A percentile compares a stretch with the other conserved stretches of the same genome.
Evolutionary conservation across 2,113 vertebrate genomes (phyloP).

Genomic region (Pelodiscus sinensis): DNA sequence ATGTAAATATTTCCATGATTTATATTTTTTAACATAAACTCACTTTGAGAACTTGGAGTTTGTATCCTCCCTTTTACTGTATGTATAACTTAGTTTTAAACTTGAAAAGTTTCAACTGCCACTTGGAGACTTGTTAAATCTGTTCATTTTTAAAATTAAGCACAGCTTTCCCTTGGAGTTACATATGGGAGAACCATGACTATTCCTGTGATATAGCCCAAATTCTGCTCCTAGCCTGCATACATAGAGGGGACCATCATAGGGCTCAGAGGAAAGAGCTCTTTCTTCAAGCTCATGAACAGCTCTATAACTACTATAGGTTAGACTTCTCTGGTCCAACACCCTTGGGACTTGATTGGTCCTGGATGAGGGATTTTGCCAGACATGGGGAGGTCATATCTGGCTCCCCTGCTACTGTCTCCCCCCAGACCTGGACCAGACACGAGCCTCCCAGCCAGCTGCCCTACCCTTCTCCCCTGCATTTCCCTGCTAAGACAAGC

Average conservation of each 20-base stretch:
- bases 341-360: too few relatives aligned
- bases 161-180: background rate
- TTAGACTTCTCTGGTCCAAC: too few relatives aligned
- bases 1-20: rapidly evolving
- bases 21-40: background rate
- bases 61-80: background rate
- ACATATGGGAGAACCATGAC: background rate
- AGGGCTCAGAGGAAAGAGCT: background rate
- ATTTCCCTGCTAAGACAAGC: too few relatives aligned
- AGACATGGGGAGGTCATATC: too few relatives aligned
- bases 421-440: too few relatives aligned
- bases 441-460: too few relatives aligned
- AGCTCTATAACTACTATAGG: background rate
- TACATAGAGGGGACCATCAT: background rate
- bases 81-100: background rate
- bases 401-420: too few relatives aligned
- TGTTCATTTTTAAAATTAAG: background rate
- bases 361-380: too few relatives aligned
- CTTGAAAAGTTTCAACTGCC: background rate
- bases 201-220: background rate
- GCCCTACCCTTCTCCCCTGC: too few relatives aligned
- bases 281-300: background rate
- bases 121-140: background rate
- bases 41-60: too few relatives aligned
- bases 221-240: background rate